Percentiles rank a stretch among this genome's conserved stretches.
Conservation (phyloP, 1,140 invertebrate species). For the Diachasma alloeum region DNA sequence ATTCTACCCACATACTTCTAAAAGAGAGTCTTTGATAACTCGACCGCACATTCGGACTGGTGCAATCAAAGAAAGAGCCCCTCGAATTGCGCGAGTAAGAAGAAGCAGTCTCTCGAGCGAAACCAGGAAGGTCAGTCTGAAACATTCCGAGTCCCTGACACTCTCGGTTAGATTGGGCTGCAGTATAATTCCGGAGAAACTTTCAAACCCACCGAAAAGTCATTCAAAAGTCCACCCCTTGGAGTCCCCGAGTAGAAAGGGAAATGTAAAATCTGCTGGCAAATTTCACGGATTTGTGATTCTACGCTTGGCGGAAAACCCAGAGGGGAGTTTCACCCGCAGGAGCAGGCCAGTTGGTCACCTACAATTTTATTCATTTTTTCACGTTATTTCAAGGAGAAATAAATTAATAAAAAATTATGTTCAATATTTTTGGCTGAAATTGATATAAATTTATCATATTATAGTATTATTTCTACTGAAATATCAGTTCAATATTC, state of each 20-base stretch:
- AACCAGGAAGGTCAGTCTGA: background rate
- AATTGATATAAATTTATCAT: no score
- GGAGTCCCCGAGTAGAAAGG: background rate
- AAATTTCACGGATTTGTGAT: slow-evolving; percentile 7
- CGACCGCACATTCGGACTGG: background rate
- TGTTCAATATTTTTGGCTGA: no score
- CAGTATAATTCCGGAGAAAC: background rate
- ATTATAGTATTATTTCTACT: no score
- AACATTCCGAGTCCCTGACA: background rate
- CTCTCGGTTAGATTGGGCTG: background rate
- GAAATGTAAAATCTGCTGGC: background rate
- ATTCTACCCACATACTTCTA: background rate
- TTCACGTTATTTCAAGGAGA: background rate
- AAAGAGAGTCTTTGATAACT: background rate
- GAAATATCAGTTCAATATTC: no score
- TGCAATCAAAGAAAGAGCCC: background rate
- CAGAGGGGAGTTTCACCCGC: background rate
- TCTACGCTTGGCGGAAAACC: background rate
- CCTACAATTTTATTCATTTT: background rate
- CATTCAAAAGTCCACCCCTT: background rate
- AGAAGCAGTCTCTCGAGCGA: background rate
- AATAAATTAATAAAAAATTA: no score
- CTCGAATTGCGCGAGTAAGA: background rate
- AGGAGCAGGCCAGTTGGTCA: background rate
- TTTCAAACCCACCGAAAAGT: background rate